These are phyloP conservation scores for Idris sp. DNA, from an alignment of 1,140 invertebrate genomes.

Conservation along the genomic window DNA sequence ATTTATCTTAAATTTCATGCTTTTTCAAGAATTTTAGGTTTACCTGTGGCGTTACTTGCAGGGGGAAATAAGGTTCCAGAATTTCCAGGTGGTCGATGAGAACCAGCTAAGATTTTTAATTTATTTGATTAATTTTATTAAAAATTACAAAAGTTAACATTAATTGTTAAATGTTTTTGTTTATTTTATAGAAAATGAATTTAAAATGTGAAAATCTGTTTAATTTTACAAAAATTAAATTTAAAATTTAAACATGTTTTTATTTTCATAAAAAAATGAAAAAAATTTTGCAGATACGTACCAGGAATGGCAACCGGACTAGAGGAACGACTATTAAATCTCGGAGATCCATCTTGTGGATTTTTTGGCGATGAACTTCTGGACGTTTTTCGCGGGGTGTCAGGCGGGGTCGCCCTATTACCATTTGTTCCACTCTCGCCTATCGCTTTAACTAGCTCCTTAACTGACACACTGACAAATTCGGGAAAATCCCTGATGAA, in stretches of 20 bases:
- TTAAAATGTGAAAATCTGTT: no score
- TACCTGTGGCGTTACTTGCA: conserved; percentile 75
- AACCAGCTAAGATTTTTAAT: conserved; percentile 74
- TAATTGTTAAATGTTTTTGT: conserved; percentile 1
- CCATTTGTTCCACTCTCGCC: conserved; percentile 88
- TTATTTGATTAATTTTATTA: conserved; percentile 62
- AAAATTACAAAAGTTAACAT: no score
- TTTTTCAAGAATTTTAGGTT: conserved; percentile 52
- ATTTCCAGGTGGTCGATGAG: conserved; percentile 73
- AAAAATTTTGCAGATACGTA: conserved; percentile 70
- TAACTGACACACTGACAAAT: conserved; percentile 86
- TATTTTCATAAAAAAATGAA: no score
- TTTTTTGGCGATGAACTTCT: conserved; percentile 82
- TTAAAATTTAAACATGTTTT: no score
- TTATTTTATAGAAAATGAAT: no score
- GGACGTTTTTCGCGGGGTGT: conserved; percentile 82
- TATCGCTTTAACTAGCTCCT: conserved; percentile 88
- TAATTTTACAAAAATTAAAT: no score
- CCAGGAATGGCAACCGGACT: conserved; percentile 82
- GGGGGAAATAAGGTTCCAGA: conserved; percentile 73
- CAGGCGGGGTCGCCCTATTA: conserved; percentile 86
- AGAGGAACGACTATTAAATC: conserved; percentile 80
- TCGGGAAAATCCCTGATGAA: conserved; percentile 82
- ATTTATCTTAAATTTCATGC: conserved; percentile 25
- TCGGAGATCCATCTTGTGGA: conserved; percentile 78